Evolutionary conservation across 2,797 vertebrate genomes (phyloP).

Genomic region (Etheostoma perlongum): DNA sequence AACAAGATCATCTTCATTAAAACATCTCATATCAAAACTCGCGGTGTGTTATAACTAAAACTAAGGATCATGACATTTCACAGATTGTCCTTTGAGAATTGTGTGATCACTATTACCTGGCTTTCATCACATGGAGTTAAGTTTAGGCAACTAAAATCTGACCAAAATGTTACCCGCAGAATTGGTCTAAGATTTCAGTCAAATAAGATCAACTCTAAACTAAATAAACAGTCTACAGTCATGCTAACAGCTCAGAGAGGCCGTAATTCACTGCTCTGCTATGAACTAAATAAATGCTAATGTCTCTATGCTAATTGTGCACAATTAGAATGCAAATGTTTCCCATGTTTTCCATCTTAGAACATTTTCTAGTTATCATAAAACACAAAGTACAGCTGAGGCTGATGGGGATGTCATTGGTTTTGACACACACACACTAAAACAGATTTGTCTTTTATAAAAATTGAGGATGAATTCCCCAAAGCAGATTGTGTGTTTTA

Average conservation of each 20-base stretch:
- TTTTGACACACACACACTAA: neutral
- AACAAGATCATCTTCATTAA: slow-evolving; percentile 16
- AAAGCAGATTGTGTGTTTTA: neutral
- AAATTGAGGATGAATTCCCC: neutral
- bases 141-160: neutral
- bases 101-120: neutral
- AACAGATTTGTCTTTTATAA: neutral
- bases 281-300: no score
- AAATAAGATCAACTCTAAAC: neutral
- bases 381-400: neutral
- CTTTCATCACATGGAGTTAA: neutral
- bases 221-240: neutral
- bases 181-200: neutral
- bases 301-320: neutral
- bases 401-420: no score
- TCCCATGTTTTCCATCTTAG: neutral
- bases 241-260: neutral
- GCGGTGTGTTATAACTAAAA: neutral
- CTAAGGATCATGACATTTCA: neutral
- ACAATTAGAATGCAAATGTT: no score
- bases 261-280: neutral
- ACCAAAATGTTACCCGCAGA: neutral
- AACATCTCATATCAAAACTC: slow-evolving; percentile 9
- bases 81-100: neutral
- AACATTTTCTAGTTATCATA: neutral